Evolutionary conservation across 2,113 vertebrate species (phyloP), one percentile per base, ranked within the genome.

Genomic region (Misgurnus mizolepis): DNA sequence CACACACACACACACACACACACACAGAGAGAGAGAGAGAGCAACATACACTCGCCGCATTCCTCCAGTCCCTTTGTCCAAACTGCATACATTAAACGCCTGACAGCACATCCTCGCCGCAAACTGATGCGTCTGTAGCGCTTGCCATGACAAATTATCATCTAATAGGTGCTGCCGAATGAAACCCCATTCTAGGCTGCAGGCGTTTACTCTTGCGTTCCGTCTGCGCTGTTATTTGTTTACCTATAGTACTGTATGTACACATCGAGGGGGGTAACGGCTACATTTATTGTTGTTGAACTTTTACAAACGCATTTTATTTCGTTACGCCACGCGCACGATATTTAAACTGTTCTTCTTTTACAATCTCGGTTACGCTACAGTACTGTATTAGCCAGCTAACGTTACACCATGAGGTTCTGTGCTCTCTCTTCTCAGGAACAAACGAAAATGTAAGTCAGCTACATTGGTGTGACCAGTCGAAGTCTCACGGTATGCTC

Each of bases 51-150:
- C 40, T 80, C 49, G 76, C 50, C 80, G 67, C 80, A 85, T 85
- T 85, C 80, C 73, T 85, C 34, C 47, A 72, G 71, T 85, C 66
- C 53, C 75, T 81, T 83, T 85, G 84, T 83, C 81, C 76, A 79
- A 78, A 74, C 69, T 15, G 62, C 61, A 60, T 65, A 65, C 60
- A 78, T 82, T 78, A 78, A 77, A 72, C 76, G 70, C 68, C 58
- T 74, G 81, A 79, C 62, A 6, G 66, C 61, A 53, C 69, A 58
- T 64, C 47, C 39, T 67, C 50, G 41, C 27, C 34, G 40, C 18
- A 55, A 47, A 73, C 49, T 74, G 81, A 74, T 64, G 69, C 41
- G 76, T 18, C 55, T 67, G 65, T 45, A 40, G 45, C 67, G 73
- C 67, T 66, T 68, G 62, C 64, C 71, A 68, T 39, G 53, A 79